Percentiles rank a stretch among this genome's conserved stretches.
Evolutionary conservation across 1,140 invertebrate species (phyloP).

Genomic region (Bombyx mandarina): DNA sequence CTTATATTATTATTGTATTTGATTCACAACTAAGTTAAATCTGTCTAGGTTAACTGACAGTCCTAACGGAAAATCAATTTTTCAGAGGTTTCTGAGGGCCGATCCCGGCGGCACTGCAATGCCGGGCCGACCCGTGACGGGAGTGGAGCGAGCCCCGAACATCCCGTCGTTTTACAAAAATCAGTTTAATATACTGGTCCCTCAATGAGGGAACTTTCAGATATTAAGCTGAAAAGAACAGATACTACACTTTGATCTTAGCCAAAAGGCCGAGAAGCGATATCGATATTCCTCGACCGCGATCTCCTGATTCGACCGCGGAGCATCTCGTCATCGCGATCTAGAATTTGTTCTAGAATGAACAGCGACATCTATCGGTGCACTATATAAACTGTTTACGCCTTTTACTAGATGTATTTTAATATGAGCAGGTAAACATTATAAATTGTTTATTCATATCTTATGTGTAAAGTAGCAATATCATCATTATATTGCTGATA

Average conservation of each 20-base stretch:
- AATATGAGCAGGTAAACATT: too few relatives aligned
- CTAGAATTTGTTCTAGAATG: neutral
- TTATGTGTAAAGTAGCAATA: too few relatives aligned
- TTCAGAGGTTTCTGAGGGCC: neutral
- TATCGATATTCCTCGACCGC: neutral
- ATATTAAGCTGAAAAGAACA: constrained; percentile 6
- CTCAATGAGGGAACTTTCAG: constrained; percentile 4
- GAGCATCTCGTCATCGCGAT: constrained; percentile 1
- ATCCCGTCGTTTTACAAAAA: constrained; percentile 4
- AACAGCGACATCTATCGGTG: constrained; percentile 2
- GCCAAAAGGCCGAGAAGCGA: constrained; percentile 5
- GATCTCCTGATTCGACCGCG: neutral
- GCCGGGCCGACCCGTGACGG: constrained; percentile 3
- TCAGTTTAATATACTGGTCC: constrained; percentile 5
- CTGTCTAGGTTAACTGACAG: too few relatives aligned
- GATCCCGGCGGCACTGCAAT: constrained; percentile 4
- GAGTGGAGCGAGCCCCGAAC: constrained; percentile 4
- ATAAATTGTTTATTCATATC: too few relatives aligned
- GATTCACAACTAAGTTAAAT: too few relatives aligned
- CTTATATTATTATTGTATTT: too few relatives aligned
- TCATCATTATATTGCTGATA: too few relatives aligned
- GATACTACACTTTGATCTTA: constrained; percentile 4
- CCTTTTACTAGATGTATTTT: too few relatives aligned
- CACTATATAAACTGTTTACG: too few relatives aligned
- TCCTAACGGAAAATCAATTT: too few relatives aligned